phyloP scores from a whole-genome alignment of 2,113 vertebrate species.

The Hippocampus guttulatus region DNA sequence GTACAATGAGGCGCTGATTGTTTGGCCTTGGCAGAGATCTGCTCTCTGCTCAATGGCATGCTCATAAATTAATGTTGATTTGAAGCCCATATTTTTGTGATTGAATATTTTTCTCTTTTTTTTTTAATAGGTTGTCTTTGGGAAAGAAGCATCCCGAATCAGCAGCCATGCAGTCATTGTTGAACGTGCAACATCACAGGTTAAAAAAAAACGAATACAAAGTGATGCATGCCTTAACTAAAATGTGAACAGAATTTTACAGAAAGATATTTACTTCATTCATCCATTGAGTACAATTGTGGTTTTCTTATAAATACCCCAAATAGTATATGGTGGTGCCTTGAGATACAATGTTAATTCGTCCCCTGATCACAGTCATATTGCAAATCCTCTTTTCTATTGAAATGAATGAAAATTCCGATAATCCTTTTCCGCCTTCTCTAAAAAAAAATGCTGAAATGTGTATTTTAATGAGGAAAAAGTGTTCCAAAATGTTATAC shows the following conservation, averaged over 20 bases:
- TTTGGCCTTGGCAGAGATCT: not conserved
- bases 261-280: not conserved
- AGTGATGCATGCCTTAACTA: too few relatives aligned
- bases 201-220: slow-evolving; percentile 7
- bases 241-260: too few relatives aligned
- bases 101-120: not conserved
- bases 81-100: not conserved
- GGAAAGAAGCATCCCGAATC: not conserved
- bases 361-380: too few relatives aligned
- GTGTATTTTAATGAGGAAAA: too few relatives aligned
- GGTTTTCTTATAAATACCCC: not conserved
- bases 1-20: not conserved
- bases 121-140: slow-evolving; percentile 6
- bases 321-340: not conserved
- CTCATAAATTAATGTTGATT: not conserved
- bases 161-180: slow-evolving; percentile 32
- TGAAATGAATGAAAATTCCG: too few relatives aligned
- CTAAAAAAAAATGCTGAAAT: too few relatives aligned
- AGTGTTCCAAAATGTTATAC: too few relatives aligned
- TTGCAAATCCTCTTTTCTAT: too few relatives aligned
- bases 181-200: slow-evolving; percentile 15
- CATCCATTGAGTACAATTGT: not conserved
- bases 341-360: too few relatives aligned
- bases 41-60: not conserved
- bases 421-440: too few relatives aligned